These are phyloP conservation scores for Mesorhabditis spiculigera DNA, from an alignment of 2,888 invertebrate species.

Conservation along the genomic window DNA sequence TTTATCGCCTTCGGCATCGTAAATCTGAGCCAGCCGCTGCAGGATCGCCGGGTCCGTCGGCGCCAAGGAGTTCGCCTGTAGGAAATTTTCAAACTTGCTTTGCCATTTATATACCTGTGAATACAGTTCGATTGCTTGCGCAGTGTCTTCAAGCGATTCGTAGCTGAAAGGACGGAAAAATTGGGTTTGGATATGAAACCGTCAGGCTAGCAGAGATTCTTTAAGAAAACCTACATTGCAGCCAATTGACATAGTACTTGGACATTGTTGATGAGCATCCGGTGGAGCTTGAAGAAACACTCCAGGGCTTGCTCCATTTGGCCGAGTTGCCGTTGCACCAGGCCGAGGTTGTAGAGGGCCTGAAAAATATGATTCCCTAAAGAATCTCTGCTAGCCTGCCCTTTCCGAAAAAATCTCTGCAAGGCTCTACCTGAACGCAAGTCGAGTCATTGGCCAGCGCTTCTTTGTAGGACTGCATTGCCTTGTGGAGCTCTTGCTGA, in stretches of 20 bases:
- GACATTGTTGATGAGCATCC: conserved; percentile 71
- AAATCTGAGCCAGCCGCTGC: conserved; percentile 82
- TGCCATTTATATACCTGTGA: conserved; percentile 16
- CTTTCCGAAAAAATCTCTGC: not conserved
- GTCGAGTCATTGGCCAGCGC: conserved; percentile 78
- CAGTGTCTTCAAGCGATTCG: conserved; percentile 68
- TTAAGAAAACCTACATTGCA: conserved; percentile 64
- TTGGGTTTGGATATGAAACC: not conserved
- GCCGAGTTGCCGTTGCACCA: conserved; percentile 71
- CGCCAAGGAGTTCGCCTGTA: conserved; percentile 75
- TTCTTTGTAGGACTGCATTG: conserved; percentile 62
- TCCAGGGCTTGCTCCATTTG: conserved; percentile 75
- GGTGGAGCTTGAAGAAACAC: conserved; percentile 75
- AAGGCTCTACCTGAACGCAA: conserved; percentile 65
- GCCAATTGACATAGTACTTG: conserved; percentile 77
- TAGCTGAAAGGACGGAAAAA: conserved; percentile 60
- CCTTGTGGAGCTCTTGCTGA: conserved; percentile 53
- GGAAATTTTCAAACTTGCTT: conserved; percentile 66
- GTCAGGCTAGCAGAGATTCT: not conserved
- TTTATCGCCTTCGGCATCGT: conserved; percentile 83
- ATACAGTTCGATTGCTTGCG: conserved; percentile 65
- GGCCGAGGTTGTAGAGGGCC: conserved; percentile 60
- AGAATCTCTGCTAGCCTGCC: not conserved
- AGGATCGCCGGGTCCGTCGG: conserved; percentile 86
- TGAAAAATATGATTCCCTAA: conserved; percentile 12